Evolutionary conservation across 2,113 vertebrate species (phyloP), one percentile per base, ranked within the genome.

Genomic region (Chaetops frenatus): DNA sequence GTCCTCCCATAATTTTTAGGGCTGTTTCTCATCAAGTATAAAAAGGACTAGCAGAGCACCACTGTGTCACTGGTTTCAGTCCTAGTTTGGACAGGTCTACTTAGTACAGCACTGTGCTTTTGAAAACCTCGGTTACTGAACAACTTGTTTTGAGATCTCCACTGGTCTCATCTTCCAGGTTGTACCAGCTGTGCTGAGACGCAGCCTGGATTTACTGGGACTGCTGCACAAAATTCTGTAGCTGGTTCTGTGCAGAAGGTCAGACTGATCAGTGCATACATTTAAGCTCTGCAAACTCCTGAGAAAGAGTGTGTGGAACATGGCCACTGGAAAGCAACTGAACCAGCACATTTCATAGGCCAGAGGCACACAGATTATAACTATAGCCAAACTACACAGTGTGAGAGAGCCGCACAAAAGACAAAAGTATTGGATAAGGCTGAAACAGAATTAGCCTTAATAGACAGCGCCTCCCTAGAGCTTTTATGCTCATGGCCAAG

Each of bases 391-490:
- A 65, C 81, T 96, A 95, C 91, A 94, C 61, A 95, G 70, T 33
- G 57, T 79, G 82, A 94, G 80, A 89, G 82, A 91, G 81, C 57
- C 92, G 76, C 86, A 92, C 83, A 96, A 92, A 95, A 96, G 80
- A 73, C 86, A 87, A 82, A 94, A 76, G 65, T 58, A 87, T 11
- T 81, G 94, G 91, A 82, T 94, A 94, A 77, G 78, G 53, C 91
- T 91, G 95, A 92, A 95, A 91, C 78, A 92, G 94, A 91, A 91
- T 88, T 80, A 96, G 92, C 81, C 67, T 72, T 93, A 96, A 94
- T 36, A 94, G 92, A 89, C 95, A 93, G 72, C 65, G 57, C 72
- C 45, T 96, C 95, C 80, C 96, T 65, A 82, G 95, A 85, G 92
- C 62, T 95, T 96, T 94, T 62, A 60, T 54, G 78, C 56, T 94